Base-by-base conservation (phyloP, 1,140 invertebrate species). In the Drosophila nigromelanica region DNA sequence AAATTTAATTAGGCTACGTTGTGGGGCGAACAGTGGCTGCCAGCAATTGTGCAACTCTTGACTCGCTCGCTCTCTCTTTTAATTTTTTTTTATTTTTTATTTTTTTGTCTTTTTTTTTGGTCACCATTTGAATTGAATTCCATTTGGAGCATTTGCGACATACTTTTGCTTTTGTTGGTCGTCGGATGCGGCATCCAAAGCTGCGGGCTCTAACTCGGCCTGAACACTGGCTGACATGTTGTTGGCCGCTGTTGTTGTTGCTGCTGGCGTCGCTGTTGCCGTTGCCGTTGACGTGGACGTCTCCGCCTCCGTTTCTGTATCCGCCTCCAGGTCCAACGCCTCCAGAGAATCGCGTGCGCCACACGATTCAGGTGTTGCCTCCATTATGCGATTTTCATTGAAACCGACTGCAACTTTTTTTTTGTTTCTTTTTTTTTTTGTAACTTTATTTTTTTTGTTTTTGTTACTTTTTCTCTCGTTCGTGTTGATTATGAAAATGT, bases 331-430 rank as follows among this genome's bases (percentile, higher is more conserved):
- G 39, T 78, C 61, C 52, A 78, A 75, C 78, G 71, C 56, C 55
- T 78, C 60, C 56, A 72, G 70, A 52, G 79, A 76, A 83, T 89
- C 83, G 73, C 76, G 80, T 77, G 77, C 66, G 69, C 50, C 68
- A 80, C 83, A 77, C 76, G 83, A 89, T 80, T 87, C 79, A 74
- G 83, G 63, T 89, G 73, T 73, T 68, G 76, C 39, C 76, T 71
- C 83, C 83, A 87, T 87, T 89, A 87, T 89, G 80, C 59, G 73
- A 89, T 83, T 67, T 76, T 78, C 82, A 87, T 87, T 82, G 71
- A 78, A 80, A 80, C 42, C 74, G 47, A 75, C 39, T 63, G 62
- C 30, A 48, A 62, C 55, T 62, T 30, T 45, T 58, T 67, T 64
- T 52, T 43, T 37, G 43, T 40, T 43, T 60, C 60, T 35, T 73